A percentile compares a stretch with the other conserved stretches of the same genome.
These are phyloP conservation scores for Danio choprae DNA, from an alignment of 2,797 vertebrate species.

Conservation along the genomic window DNA sequence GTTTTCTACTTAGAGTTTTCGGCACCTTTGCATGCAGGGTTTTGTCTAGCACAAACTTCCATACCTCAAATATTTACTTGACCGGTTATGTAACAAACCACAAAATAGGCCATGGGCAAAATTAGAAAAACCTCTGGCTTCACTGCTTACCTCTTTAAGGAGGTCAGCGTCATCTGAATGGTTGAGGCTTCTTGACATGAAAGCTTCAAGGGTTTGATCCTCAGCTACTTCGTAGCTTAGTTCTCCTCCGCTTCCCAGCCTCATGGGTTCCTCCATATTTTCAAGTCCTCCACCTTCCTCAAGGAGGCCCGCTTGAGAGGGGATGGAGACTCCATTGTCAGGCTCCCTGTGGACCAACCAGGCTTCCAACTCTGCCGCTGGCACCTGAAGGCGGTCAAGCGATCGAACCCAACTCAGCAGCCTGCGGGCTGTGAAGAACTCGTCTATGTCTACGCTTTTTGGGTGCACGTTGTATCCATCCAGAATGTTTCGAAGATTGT, in stretches of 20 bases:
- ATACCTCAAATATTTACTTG: constrained; percentile 1
- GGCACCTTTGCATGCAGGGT: constrained; percentile 6
- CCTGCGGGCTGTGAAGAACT: constrained; percentile 82
- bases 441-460: constrained; percentile 87
- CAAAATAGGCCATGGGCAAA: not conserved
- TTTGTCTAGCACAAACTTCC: not conserved
- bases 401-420: constrained; percentile 85
- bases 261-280: constrained; percentile 69
- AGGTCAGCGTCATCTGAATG: constrained; percentile 73
- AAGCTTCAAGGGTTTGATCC: constrained; percentile 30
- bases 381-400: constrained; percentile 85
- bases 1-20: too few species aligned
- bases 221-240: constrained; percentile 9
- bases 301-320: constrained; percentile 71
- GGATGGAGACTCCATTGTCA: constrained; percentile 73
- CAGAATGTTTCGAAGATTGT: constrained; percentile 83
- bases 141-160: constrained; percentile 82
- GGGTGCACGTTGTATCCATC: constrained; percentile 83
- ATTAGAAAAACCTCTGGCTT: not conserved
- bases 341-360: constrained; percentile 91
- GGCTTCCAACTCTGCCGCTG: constrained; percentile 83
- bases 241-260: constrained; percentile 66
- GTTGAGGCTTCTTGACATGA: constrained; percentile 36
- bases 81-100: not conserved
- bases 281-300: constrained; percentile 75